phyloP scores from a whole-genome alignment of 37 sponge, comb jelly and placozoan species.

The Halichondria panicea region DNA sequence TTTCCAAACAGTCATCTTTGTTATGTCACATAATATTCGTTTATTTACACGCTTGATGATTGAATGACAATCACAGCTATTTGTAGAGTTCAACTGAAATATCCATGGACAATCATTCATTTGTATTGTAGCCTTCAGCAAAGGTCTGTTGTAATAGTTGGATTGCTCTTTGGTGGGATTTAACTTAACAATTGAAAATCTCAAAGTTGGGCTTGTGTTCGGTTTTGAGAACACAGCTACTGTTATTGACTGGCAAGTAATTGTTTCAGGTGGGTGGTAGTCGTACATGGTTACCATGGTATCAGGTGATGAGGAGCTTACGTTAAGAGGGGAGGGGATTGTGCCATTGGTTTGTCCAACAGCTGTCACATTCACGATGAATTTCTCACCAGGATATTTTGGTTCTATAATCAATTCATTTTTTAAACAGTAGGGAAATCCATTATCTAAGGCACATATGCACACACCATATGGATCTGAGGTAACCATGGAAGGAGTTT shows the following conservation, averaged over 20 bases:
- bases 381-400: neutral
- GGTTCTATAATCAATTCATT: neutral
- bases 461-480: constrained; percentile 19
- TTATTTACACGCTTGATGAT: no score
- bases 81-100: no score
- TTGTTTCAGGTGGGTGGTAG: no score
- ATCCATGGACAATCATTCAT: no score
- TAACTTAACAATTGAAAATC: neutral
- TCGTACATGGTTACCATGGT: no score
- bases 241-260: neutral
- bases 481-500: neutral
- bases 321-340: no score
- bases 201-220: neutral
- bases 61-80: no score
- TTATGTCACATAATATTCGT: neutral
- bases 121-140: no score
- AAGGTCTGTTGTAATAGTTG: no score
- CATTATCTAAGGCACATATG: neutral
- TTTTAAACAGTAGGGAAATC: neutral
- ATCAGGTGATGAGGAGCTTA: no score
- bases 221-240: neutral
- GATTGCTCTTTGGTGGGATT: no score
- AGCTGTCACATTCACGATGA: neutral
- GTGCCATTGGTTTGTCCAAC: constrained; percentile 6
- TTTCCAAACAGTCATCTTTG: neutral